phyloP scores from a whole-genome alignment of 2,888 invertebrate genomes.

The Zaprionus obscuricornis region DNA sequence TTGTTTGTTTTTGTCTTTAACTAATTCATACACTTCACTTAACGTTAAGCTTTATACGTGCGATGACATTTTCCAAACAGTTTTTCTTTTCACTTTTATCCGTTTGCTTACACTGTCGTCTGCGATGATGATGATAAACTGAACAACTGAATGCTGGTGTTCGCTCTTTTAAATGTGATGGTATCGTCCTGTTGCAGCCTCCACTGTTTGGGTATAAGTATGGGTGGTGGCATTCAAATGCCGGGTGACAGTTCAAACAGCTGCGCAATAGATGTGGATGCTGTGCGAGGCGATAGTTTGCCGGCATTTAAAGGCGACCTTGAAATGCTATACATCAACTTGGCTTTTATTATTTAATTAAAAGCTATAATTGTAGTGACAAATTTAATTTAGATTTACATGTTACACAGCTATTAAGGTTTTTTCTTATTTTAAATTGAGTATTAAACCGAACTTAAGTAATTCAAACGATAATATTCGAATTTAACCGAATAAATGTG shows the following conservation, averaged over 20 bases:
- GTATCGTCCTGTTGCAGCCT: conserved; percentile 61
- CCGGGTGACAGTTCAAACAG: conserved; percentile 67
- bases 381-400: too few relatives aligned
- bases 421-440: too few relatives aligned
- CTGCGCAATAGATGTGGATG: conserved; percentile 51
- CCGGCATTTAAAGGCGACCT: not conserved
- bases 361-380: too few relatives aligned
- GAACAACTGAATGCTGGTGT: conserved; percentile 35
- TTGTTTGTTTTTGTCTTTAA: conserved; percentile 4
- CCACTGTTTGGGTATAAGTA: conserved; percentile 1
- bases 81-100: conserved; percentile 1
- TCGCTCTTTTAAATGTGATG: conserved; percentile 54
- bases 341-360: too few relatives aligned
- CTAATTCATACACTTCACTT: conserved; percentile 2
- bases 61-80: conserved; percentile 33
- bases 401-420: too few relatives aligned
- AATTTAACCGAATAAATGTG: too few relatives aligned
- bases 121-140: conserved; percentile 55
- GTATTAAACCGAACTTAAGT: too few relatives aligned
- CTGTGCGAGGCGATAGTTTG: conserved; percentile 18
- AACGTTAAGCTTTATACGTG: conserved; percentile 19
- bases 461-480: too few relatives aligned
- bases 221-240: conserved; percentile 59
- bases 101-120: not conserved
- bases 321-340: not conserved